Evolutionary conservation across 2,888 invertebrate species (phyloP), one percentile per base, ranked within the genome.

Genomic region (Portevinia maculata): DNA sequence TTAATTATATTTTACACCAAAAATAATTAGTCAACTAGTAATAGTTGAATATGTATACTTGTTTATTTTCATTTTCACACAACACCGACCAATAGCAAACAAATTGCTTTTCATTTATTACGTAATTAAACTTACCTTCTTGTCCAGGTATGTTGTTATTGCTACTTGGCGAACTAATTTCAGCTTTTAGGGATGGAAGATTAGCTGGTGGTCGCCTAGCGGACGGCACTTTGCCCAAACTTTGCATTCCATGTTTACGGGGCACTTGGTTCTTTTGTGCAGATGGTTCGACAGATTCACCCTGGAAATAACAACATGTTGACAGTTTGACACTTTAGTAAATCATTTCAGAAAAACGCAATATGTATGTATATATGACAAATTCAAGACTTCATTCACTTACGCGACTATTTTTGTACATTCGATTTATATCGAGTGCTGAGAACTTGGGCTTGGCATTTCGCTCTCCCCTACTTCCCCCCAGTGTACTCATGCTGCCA

Each of bases 161-260:
- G 64, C 86, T 85, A 62, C 78, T 86, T 59, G 94, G 94, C 85
- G 87, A 86, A 86, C 85, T 89, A 84, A 92, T 93, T 93, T 99
- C 99, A 91, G 98, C 97, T 94, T 98, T 99, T 93, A 99, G 93
- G 94, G 99, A 99, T 91, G 99, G 99, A 92, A 99, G 93, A 93
- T 99, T 98, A 91, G 97, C 98, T 92, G 99, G 99, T 93, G 99
- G 98, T 92, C 99, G 96, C 93, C 99, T 96, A 91, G 97, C 97
- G 92, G 96, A 96, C 92, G 97, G 97, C 92, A 99, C 97, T 95
- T 99, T 99, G 93, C 99, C 99, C 95, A 99, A 95, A 93, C 96
- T 96, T 96, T 99, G 99, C 96, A 99, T 97, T 94, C 99, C 99
- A 98, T 99, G 98, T 95, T 98, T 98, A 92, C 97, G 97, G 91